Evolutionary conservation across 2,797 vertebrate genomes (phyloP), one percentile per base, ranked within the genome.

Genomic region (Anomalospiza imberbis): DNA sequence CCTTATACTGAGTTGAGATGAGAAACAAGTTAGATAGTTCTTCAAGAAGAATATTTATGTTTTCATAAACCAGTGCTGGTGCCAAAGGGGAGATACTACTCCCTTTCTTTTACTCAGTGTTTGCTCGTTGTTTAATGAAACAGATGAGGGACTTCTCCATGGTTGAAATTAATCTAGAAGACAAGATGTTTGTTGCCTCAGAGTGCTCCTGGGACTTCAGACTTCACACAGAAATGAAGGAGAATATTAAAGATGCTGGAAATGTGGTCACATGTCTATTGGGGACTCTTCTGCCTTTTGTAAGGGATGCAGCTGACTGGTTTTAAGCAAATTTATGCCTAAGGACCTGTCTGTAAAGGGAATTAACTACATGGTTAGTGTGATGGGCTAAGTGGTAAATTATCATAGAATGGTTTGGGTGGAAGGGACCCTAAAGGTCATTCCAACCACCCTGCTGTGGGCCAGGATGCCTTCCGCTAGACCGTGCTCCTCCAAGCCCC

Each of bases 261-360:
- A 77, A 45, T 9, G 45, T 2, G 9, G 10, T 70, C 38, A 20
- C 17, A 31, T 28, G 15, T 31, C 47, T 58, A 0, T 2, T 58
- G 34, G 25, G 7, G 18, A 3, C 34, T 68, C 40, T 19, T 34
- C 32, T 38, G 55, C 31, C 34, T 75, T 73, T 85, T 0, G 0
- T 45, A 73, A 54, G 48, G 36, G 55, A 22, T 70, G n/a, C 36
- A 42, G 6, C 44, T 7, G 3, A 42, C 50, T 44, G 19, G 7
- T 80, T 88, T 85, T 54, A 62, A 80, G 47, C 7, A 42, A 50
- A 38, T 55, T 54, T 54, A 34, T 50, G 10, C 6, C 0, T 66
- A 9, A 67, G 16, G 17, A 9, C 38, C 67, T 81, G 13, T 61
- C 25, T 68, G 32, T 60, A 24, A 36, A 61, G 42, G 7, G 34